Evolutionary conservation across 2,888 invertebrate species (phyloP).

Genomic region (Copidosoma aretas): DNA sequence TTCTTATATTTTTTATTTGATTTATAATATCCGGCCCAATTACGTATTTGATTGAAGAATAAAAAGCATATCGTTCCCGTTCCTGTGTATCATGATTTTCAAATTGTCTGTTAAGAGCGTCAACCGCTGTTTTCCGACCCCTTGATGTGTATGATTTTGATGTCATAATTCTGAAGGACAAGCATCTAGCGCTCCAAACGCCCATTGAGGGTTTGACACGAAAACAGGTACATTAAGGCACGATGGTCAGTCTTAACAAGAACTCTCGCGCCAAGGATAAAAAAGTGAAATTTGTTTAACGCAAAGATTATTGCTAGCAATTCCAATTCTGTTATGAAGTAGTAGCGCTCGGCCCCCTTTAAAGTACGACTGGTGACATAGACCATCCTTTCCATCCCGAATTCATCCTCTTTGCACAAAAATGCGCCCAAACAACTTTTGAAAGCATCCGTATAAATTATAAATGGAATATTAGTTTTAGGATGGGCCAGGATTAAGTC

Average conservation of each 20-base stretch:
- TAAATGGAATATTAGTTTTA: neutral
- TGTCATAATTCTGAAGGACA: neutral
- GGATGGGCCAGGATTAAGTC: neutral
- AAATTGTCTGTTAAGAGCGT: too few relatives aligned
- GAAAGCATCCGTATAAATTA: neutral
- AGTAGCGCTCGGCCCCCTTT: neutral
- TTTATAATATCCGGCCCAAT: too few relatives aligned
- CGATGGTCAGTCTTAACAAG: neutral
- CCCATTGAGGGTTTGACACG: neutral
- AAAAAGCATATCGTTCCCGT: too few relatives aligned
- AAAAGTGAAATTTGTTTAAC: neutral
- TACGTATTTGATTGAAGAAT: too few relatives aligned
- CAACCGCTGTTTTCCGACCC: too few relatives aligned
- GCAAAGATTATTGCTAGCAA: neutral
- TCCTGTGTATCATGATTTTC: too few relatives aligned
- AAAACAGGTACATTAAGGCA: neutral
- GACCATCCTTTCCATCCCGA: neutral
- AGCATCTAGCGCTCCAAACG: neutral
- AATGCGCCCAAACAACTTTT: neutral
- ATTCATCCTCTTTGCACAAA: neutral
- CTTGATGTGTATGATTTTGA: too few relatives aligned
- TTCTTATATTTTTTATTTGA: too few relatives aligned
- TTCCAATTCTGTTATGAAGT: neutral
- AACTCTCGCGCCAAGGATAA: neutral
- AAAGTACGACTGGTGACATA: neutral